Base-by-base conservation (phyloP, 2,797 vertebrate species). In the Rhadinocentrus ornatus region DNA sequence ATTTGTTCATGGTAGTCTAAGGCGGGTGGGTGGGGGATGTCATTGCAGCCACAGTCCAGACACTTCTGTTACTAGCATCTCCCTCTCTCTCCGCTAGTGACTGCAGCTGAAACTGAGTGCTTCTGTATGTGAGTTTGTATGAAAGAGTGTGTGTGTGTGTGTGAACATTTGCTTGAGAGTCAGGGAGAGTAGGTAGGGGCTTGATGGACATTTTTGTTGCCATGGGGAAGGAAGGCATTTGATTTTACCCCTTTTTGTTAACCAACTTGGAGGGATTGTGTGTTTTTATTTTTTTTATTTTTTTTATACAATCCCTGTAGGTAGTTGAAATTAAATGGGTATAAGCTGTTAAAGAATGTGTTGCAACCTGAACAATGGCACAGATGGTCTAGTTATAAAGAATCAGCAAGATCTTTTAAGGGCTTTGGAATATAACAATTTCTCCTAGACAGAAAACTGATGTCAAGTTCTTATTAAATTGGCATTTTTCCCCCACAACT, bases 1-100 rank as follows among this genome's bases (percentile, higher is more conserved):
- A 90, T 92, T 92, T 90, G 87, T 93, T 92, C 90, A 91, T 88
- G 88, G 86, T 86, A 89, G 89, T 83, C 68, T 81, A 70, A 86
- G 85, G 81, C 29, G 82, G 86, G 86, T 32, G 85, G 86, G 87
- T 50, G 69, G 90, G 85, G 34, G 73, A 76, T 59, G 68, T 62
- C 58, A 78, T 79, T 58, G 64, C 87, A 83, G 80, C 88, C 84
- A 76, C 85, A 84, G 81, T 84, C 83, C 84, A 75, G 82, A 86
- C 73, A 57, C 81, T 91, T 80, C 86, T 89, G 84, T 83, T 88
- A 87, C 73, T 81, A 80, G 79, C 85, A 74, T 90, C 92, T 91
- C 93, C 86, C 91, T 87, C 86, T 89, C 88, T 91, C 92, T 93
- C 89, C 81, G 77, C 72, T 86, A 73, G 84, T 81, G 87, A 85